Base-by-base conservation (phyloP, 2,797 vertebrate species). In the Choloepus didactylus region DNA sequence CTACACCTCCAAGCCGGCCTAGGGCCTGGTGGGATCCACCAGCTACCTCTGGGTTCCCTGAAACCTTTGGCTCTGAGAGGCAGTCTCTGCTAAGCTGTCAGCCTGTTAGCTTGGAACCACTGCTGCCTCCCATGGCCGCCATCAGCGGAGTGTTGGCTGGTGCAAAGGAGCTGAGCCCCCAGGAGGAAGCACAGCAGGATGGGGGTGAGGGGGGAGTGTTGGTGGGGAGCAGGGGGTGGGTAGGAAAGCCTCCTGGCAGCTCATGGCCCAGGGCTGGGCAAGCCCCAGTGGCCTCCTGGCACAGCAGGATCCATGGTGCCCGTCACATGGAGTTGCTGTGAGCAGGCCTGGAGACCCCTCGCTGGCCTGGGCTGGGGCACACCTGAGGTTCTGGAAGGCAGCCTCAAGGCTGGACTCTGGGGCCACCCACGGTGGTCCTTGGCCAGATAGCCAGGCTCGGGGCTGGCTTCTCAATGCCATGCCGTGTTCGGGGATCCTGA, bases 261-360 rank as follows among this genome's bases (percentile, higher is more conserved):
- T 79, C 56, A 3, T 10, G 3, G 86, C 51, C 66, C 31, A 11
- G 18, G 77, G 25, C 31, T 29, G 4, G 0, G 16, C 0, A 2
- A 19, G 51, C 15, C 21, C 6, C 29, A 21, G 80, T 0, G 0
- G 31, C 38, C 83, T 73, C n/a, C 44, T 64, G 35, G 29, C 9
- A n/a, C 12, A 9, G 49, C 23, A 27, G 81, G 49, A 54, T 31
- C 35, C 51, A 11, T 1, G 85, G 51, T 44, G 6, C 35, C 60
- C 38, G 27, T 82, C 88, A 69, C 72, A 91, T 0, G 46, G 79
- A 84, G 89, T 89, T 44, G 14, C 92, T 4, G 21, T 59, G 91
- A 95, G 94, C 87, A 72, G 9, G 2, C n/a, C 66, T 15, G 84
- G 85, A 87, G 66, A 81, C 59, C 14, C 19, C 31, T 77, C 4